Evolutionary conservation across 2,113 vertebrate genomes (phyloP), one percentile per base, ranked within the genome.

Genomic region (Semicossyphus pulcher): DNA sequence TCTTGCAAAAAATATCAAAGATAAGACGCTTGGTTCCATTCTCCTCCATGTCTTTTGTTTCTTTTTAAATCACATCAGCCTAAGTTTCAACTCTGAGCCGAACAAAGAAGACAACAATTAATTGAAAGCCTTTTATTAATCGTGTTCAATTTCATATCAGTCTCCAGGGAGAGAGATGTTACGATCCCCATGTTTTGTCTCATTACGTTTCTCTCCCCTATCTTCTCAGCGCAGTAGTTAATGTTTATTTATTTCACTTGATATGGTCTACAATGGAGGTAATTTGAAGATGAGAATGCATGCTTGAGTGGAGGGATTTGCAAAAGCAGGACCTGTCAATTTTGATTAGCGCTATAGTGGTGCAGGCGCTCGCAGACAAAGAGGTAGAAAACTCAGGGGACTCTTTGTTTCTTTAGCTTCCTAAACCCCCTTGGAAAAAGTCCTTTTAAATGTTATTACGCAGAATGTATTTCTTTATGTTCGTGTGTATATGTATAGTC

Each of bases 101-200:
- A 68, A 62, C 74, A 75, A 71, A 81, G 66, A 64, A 7, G 75
- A 41, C 1, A 37, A 57, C 66, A 71, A 82, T 84, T 89, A 86
- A 91, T 84, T 84, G 72, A 78, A 80, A 31, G 69, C 47, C 68
- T 86, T 83, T 89, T 65, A 87, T 85, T 89, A 90, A 87, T 76
- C 23, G 2, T 53, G 69, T 78, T 88, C 72, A 77, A 75, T 86
- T 89, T 89, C 80, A 76, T 54, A 78, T 75, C 78, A 67, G 73
- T 86, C 86, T 74, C 85, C 37, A 1, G 85, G 70, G 84, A 81
- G 63, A 56, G 49, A 60, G 80, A 78, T 80, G 69, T 71, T 79
- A 72, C 36, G 10, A 86, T 88, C 65, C 62, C 53, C 20, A 0
- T 56, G 60, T 84, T 86, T 88, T 80, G 78, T 82, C 87, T 86